phyloP scores from a whole-genome alignment of 2,113 vertebrate genomes.

The Onychostruthus taczanowskii region DNA sequence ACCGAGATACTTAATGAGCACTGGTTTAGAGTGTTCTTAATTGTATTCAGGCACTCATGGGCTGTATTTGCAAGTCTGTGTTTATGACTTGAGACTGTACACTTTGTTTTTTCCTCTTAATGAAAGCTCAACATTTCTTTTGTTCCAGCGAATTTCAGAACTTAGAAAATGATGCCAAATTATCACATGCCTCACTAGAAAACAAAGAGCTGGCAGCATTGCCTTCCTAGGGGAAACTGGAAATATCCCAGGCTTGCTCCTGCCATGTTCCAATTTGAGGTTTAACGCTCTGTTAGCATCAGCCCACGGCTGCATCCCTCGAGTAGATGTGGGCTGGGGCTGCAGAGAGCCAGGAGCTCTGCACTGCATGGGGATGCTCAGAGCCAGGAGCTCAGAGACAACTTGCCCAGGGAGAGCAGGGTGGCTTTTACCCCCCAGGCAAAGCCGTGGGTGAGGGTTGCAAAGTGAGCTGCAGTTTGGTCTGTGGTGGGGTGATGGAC shows the following conservation, averaged over 20 bases:
- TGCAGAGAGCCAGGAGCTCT: not conserved
- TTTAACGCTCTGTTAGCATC: not conserved
- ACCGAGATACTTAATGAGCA: not conserved
- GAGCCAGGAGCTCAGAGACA: not conserved
- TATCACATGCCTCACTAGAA: constrained; percentile 20
- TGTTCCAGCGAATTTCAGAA: constrained; percentile 32
- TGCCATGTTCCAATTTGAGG: not conserved
- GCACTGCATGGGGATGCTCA: not conserved
- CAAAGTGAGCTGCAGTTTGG: not conserved
- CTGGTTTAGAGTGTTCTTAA: not conserved
- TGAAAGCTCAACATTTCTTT: constrained; percentile 36
- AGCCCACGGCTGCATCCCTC: not conserved
- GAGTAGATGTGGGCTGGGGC: not conserved
- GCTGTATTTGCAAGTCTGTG: not conserved
- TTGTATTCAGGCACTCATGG: not conserved
- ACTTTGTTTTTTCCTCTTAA: constrained; percentile 17
- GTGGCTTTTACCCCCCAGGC: not conserved
- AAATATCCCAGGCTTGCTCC: not conserved
- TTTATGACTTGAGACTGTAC: not conserved
- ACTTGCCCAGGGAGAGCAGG: not conserved
- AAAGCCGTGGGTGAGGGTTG: not conserved
- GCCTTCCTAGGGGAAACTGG: not conserved
- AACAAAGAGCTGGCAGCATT: constrained; percentile 24
- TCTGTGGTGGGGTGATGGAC: not conserved
- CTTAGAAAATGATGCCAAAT: not conserved